Conservation (phyloP, 2,888 invertebrate species). For the Xanthia togata region DNA sequence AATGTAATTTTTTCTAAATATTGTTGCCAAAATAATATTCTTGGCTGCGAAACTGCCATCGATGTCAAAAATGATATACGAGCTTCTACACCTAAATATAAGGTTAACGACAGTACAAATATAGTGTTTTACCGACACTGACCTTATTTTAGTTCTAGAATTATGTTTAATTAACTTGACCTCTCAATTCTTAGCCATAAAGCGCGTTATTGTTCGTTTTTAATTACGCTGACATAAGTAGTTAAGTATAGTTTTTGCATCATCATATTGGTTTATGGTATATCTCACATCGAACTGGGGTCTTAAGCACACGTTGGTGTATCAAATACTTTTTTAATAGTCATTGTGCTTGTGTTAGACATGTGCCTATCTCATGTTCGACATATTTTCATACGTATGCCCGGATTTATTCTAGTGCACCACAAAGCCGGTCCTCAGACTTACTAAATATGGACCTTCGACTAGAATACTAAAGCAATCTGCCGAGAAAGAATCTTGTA, state of each 20-base stretch:
- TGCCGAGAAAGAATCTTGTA: neutral
- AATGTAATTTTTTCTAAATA: slow-evolving; percentile 38
- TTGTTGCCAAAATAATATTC: slow-evolving; percentile 58
- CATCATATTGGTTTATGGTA: slow-evolving; percentile 8
- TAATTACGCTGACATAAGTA: slow-evolving; percentile 28
- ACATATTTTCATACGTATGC: neutral
- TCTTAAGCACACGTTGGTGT: neutral
- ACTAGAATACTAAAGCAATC: neutral
- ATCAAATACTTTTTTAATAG: neutral
- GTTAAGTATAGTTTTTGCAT: slow-evolving; percentile 21
- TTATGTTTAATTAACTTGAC: slow-evolving; percentile 44
- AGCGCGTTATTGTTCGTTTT: slow-evolving; percentile 28
- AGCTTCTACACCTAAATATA: slow-evolving; percentile 37
- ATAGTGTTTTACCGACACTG: slow-evolving; percentile 49
- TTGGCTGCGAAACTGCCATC: slow-evolving; percentile 56
- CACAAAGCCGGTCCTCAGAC: neutral
- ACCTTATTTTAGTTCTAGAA: slow-evolving; percentile 38
- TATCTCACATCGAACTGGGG: neutral
- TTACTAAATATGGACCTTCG: neutral
- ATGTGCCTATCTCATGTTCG: neutral
- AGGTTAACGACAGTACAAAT: slow-evolving; percentile 27
- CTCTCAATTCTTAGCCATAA: slow-evolving; percentile 28
- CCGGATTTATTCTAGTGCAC: neutral
- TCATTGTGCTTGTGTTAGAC: neutral
- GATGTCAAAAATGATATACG: slow-evolving; percentile 53